Evolutionary conservation across 2,888 invertebrate species (phyloP), one percentile per base, ranked within the genome.

Genomic region (Eugnorisma glareosa): DNA sequence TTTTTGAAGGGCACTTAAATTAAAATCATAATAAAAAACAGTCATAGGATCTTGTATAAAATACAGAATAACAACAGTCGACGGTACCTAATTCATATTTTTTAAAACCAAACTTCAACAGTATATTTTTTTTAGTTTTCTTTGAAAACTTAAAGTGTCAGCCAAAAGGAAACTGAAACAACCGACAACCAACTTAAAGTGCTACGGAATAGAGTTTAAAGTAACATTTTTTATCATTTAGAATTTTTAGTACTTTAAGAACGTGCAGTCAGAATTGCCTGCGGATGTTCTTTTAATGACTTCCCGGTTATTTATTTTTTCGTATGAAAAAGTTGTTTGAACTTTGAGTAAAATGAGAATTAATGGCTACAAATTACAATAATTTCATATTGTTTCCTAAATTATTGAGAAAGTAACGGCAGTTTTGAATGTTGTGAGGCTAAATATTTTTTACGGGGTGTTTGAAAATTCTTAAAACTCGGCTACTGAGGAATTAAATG

Each of bases 231-330:
- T 83, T 86, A 86, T 81, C 70, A 81, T 81, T 84, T 84, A 87
- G 78, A 83, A 69, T 81, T 73, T 73, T 83, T 84, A 79, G 83
- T 88, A 83, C 82, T 85, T 82, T 83, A 80, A 83, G 77, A 83
- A 86, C 70, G 78, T 59, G 82, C 79, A 85, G 78, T 75, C 76
- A 83, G 79, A 81, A 86, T 82, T 85, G 87, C 84, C 78, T 75
- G 83, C 83, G 88, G 89, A 87, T 87, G 86, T 85, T 83, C 83
- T 88, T 86, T 89, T 88, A 89, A 88, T 86, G 83, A 76, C 81
- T 88, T 83, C 59, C 72, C 40, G 66, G 74, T 77, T 83, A 70
- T 81, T 86, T 81, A 70, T 82, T 87, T 84, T 83, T 82, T 64
- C 40, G 73, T 79, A 76, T 75, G 64, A 75, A 81, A 79, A 82